Percentiles rank a stretch among this genome's conserved stretches.
Evolutionary conservation across 2,888 invertebrate genomes (phyloP).

Genomic region (Calliopum simillimum): DNA sequence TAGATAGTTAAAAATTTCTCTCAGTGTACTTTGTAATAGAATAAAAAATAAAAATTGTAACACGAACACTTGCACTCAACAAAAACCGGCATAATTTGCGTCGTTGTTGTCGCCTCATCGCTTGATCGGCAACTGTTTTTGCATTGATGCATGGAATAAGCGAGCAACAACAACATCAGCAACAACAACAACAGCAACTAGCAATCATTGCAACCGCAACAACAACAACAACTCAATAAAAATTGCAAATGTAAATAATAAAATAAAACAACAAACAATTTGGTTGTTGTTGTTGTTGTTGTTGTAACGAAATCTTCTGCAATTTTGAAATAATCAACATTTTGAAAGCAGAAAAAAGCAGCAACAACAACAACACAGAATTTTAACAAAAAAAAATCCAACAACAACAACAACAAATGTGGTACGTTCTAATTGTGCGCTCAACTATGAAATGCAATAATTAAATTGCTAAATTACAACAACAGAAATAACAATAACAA

Average conservation of each 20-base stretch:
- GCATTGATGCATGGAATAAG: constrained; percentile 44
- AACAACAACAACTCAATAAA: constrained; percentile 27
- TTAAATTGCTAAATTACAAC: constrained; percentile 42
- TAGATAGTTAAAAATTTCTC: not conserved
- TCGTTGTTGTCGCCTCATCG: constrained; percentile 41
- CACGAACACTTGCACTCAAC: not conserved
- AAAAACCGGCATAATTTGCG: not conserved
- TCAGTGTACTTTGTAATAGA: not conserved
- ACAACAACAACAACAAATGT: constrained; percentile 10
- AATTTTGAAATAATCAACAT: constrained; percentile 25
- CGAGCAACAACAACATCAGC: constrained; percentile 31
- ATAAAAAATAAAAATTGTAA: not conserved
- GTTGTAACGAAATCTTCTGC: constrained; percentile 10
- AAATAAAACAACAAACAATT: constrained; percentile 7
- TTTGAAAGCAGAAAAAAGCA: constrained; percentile 22
- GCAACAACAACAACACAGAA: constrained; percentile 6
- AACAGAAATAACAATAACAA: constrained; percentile 1
- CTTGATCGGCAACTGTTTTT: constrained; percentile 48
- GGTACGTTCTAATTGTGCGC: constrained; percentile 40
- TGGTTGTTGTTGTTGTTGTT: constrained; percentile 29
- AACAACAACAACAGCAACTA: constrained; percentile 30
- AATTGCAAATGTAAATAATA: constrained; percentile 35
- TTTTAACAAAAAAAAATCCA: not conserved
- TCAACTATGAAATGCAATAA: constrained; percentile 42
- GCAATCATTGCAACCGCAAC: constrained; percentile 21